A percentile compares a stretch with the other conserved stretches of the same genome.
phyloP scores from a whole-genome alignment of 2,797 vertebrate species.

The Lacerta bilineata region DNA sequence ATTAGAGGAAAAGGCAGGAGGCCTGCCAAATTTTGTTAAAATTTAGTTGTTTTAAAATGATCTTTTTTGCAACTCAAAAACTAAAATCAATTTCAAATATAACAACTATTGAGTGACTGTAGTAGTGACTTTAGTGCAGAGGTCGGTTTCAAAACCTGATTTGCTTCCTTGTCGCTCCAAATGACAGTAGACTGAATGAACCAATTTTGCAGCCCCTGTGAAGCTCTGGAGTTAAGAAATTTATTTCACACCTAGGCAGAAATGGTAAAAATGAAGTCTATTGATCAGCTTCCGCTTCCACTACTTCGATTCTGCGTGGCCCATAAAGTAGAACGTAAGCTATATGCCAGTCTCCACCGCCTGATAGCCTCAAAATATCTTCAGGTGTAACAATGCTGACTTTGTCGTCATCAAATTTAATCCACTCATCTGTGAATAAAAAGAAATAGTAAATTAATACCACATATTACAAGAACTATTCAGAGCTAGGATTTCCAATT shows the following conservation, averaged over 20 bases:
- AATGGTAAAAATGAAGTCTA: constrained; percentile 85
- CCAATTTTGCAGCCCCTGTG: constrained; percentile 69
- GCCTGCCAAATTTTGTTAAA: constrained; percentile 36
- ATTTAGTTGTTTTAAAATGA: constrained; percentile 43
- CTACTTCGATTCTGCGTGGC: constrained; percentile 91
- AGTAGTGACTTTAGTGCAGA: constrained; percentile 60
- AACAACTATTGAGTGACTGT: constrained; percentile 57
- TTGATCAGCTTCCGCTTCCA: constrained; percentile 87
- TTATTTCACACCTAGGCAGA: constrained; percentile 98
- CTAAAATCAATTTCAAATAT: constrained; percentile 78
- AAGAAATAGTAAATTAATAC: background rate
- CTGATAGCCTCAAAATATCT: constrained; percentile 96
- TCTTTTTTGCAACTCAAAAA: constrained; percentile 61
- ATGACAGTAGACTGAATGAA: constrained; percentile 66
- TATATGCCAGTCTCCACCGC: constrained; percentile 99
- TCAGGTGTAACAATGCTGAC: constrained; percentile 97
- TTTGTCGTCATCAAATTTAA: constrained; percentile 99
- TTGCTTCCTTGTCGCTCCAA: constrained; percentile 60
- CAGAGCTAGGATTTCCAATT: background rate
- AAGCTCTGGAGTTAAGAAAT: constrained; percentile 81
- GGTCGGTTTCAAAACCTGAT: constrained; percentile 9
- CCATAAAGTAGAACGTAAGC: constrained; percentile 98
- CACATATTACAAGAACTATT: background rate
- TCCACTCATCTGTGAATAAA: constrained; percentile 92
- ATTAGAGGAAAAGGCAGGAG: constrained; percentile 17